These are phyloP conservation scores for Phalacrocorax brasilianus DNA, from an alignment of 2,113 vertebrate genomes.

Conservation along the genomic window DNA sequence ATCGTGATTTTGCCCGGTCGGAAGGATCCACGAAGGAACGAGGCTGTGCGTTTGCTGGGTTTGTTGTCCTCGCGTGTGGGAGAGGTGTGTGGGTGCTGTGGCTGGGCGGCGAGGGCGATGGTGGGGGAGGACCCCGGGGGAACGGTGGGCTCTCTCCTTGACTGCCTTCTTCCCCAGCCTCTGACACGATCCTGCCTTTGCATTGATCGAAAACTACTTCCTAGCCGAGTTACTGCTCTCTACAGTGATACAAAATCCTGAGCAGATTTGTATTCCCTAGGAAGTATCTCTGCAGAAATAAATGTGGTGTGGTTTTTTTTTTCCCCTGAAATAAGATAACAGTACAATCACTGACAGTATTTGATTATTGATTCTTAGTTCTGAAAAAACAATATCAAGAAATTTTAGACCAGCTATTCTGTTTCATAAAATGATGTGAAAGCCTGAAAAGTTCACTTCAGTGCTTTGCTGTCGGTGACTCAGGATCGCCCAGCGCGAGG, in stretches of 20 bases:
- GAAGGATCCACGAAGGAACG: accelerated
- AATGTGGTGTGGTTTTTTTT: background rate
- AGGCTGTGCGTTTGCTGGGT: background rate
- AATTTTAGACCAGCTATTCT: background rate
- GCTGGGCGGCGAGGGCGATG: background rate
- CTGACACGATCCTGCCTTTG: background rate
- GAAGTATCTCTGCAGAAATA: background rate
- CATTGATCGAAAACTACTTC: slow-evolving; percentile 3
- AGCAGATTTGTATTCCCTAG: background rate
- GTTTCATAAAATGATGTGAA: background rate
- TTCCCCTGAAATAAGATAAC: background rate
- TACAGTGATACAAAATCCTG: background rate
- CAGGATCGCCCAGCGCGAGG: accelerated
- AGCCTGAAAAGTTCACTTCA: background rate
- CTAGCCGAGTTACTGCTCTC: background rate
- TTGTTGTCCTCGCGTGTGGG: background rate
- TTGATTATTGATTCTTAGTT: background rate
- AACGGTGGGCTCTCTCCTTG: background rate
- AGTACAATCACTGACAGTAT: background rate
- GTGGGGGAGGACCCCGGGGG: background rate
- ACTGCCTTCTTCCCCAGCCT: background rate
- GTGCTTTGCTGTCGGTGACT: background rate
- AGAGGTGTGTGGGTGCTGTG: background rate
- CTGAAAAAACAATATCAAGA: background rate
- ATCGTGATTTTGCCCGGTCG: background rate